Conservation (phyloP, 2,888 invertebrate genomes). For the Hydrotaea cyrtoneurina region DNA sequence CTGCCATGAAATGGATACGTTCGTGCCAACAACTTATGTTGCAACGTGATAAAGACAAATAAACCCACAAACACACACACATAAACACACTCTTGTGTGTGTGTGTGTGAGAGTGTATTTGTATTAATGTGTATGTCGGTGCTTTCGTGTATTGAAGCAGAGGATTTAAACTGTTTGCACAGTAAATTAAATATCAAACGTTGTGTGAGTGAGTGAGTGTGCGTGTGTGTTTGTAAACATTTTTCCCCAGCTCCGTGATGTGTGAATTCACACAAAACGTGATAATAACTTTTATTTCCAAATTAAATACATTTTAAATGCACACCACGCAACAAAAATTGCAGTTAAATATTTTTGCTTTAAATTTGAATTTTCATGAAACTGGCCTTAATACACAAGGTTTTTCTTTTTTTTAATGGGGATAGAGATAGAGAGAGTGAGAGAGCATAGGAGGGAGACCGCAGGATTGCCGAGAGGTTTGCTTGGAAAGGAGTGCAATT, state of each 20-base stretch:
- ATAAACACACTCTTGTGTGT: neutral
- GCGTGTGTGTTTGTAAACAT: neutral
- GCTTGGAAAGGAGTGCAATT: neutral
- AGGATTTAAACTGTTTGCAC: slow-evolving; percentile 26
- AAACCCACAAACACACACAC: neutral
- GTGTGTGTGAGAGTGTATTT: neutral
- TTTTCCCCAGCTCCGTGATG: neutral
- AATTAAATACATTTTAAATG: neutral
- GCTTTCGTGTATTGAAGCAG: neutral
- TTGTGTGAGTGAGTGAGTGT: neutral
- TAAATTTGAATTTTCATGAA: neutral
- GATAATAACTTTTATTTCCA: neutral
- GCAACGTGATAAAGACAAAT: slow-evolving; percentile 8
- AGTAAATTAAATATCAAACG: slow-evolving; percentile 28
- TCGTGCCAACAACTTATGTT: neutral
- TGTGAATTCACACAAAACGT: neutral
- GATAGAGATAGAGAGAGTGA: too few relatives aligned
- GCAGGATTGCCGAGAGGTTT: neutral
- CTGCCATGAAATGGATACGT: neutral
- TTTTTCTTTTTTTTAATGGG: too few relatives aligned
- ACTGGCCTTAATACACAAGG: slow-evolving; percentile 22
- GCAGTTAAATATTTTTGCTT: neutral
- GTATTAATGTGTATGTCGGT: too few relatives aligned
- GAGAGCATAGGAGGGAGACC: neutral
- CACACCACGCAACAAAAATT: neutral